Conservation (phyloP, 2,797 vertebrate species). For the Ispidina lecontei region DNA sequence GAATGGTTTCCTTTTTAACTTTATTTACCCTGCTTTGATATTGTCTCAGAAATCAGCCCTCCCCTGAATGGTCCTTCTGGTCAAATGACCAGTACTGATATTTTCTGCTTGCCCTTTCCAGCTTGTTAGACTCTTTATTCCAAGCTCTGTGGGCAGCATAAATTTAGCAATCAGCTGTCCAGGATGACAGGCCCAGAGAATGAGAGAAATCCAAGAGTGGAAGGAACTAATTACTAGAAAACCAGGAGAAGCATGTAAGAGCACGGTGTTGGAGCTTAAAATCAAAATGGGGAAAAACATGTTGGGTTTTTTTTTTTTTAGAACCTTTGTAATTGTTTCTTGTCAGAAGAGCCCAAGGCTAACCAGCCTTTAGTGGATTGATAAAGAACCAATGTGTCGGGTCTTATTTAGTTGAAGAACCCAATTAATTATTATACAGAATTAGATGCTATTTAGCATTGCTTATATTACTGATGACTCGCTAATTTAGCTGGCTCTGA, state of each 20-base stretch:
- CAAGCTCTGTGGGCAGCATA: background rate
- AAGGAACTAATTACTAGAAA: conserved; percentile 3
- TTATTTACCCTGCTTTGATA: background rate
- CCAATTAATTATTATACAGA: conserved; percentile 69
- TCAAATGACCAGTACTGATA: background rate
- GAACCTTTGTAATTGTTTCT: conserved; percentile 27
- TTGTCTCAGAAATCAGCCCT: background rate
- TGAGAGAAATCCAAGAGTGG: background rate
- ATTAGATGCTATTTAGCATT: conserved; percentile 69
- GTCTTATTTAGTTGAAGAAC: conserved; percentile 63
- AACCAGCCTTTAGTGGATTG: conserved; percentile 44
- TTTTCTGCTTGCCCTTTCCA: background rate
- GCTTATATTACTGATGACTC: conserved; percentile 69
- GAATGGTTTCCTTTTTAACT: background rate
- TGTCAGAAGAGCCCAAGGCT: conserved; percentile 29
- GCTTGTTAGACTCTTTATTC: background rate
- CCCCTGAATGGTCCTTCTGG: background rate
- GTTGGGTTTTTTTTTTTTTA: background rate
- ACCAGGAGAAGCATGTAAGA: background rate
- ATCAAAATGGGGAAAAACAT: conserved; percentile 4
- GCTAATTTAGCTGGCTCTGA: conserved; percentile 68
- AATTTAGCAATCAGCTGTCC: background rate
- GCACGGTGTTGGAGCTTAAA: background rate
- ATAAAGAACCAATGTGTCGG: conserved; percentile 42
- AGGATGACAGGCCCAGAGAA: background rate